Evolutionary conservation across 2,888 invertebrate species (phyloP).

Genomic region (Amphiduros pacificus): DNA sequence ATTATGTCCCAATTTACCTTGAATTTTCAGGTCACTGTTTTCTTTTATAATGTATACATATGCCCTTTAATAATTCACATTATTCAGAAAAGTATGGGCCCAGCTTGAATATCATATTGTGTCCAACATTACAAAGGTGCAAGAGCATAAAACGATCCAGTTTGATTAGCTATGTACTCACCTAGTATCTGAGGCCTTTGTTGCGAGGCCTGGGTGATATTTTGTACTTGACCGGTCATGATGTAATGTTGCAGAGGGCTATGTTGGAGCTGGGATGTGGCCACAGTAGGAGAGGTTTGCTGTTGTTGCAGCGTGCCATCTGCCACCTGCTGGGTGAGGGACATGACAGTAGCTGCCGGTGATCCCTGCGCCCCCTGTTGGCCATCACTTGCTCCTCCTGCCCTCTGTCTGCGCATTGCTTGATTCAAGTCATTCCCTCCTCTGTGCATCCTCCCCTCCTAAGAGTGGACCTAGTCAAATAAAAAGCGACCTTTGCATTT

Average conservation of each 20-base stretch:
- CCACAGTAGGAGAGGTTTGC: background rate
- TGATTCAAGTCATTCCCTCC: slow-evolving; percentile 13
- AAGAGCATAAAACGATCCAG: no score
- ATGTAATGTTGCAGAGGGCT: slow-evolving; percentile 20
- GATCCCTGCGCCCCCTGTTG: slow-evolving; percentile 1
- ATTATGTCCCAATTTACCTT: no score
- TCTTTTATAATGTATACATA: no score
- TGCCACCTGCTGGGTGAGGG: slow-evolving; percentile 21
- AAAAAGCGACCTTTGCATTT: no score
- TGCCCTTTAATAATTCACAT: no score
- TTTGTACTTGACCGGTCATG: slow-evolving; percentile 14
- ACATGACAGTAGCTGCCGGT: slow-evolving; percentile 15
- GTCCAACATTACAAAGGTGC: no score
- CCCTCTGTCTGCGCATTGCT: slow-evolving; percentile 13
- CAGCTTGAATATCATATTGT: no score
- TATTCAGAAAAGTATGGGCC: no score
- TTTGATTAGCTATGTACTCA: no score
- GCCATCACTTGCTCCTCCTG: background rate
- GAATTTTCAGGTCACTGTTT: no score
- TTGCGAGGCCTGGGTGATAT: no score
- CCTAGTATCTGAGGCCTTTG: no score
- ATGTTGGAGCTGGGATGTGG: slow-evolving; percentile 8
- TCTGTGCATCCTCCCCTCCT: slow-evolving; percentile 13
- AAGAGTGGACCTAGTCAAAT: slow-evolving; percentile 14
- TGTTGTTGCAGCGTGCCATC: background rate